Evolutionary conservation across 2,113 vertebrate genomes (phyloP).

Genomic region (Mesocricetus auratus): DNA sequence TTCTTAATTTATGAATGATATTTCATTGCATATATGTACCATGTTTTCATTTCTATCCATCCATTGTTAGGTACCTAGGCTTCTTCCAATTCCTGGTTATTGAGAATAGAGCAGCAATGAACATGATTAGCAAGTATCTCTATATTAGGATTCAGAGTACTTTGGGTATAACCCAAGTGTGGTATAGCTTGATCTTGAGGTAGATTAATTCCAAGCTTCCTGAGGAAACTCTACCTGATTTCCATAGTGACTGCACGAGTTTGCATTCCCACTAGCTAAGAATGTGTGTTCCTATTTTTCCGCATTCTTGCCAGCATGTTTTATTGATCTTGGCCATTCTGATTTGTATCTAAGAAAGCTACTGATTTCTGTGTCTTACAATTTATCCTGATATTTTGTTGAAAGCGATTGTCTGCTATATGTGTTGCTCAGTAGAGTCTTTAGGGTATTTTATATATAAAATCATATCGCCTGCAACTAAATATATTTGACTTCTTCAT

Average conservation of each 20-base stretch:
- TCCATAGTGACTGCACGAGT: not conserved
- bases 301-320: not conserved
- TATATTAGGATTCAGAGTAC: not conserved
- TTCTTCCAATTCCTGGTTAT: not conserved
- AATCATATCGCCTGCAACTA: not conserved
- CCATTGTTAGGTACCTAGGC: not conserved
- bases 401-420: not conserved
- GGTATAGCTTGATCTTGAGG: not conserved
- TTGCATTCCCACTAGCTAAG: not conserved
- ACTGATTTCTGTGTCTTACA: not conserved
- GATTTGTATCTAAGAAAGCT: not conserved
- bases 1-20: not conserved
- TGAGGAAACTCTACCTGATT: not conserved
- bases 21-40: not conserved
- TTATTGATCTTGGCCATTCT: not conserved
- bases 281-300: not conserved
- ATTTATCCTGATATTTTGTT: not conserved
- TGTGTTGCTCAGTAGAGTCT: rapidly evolving
- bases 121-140: not conserved
- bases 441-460: not conserved
- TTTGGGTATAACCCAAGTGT: not conserved
- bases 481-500: not conserved
- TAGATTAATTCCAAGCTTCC: not conserved
- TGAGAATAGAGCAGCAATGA: not conserved
- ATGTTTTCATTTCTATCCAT: not conserved